Base-by-base conservation (phyloP, 2,888 invertebrate species). In the Dicycla oo region DNA sequence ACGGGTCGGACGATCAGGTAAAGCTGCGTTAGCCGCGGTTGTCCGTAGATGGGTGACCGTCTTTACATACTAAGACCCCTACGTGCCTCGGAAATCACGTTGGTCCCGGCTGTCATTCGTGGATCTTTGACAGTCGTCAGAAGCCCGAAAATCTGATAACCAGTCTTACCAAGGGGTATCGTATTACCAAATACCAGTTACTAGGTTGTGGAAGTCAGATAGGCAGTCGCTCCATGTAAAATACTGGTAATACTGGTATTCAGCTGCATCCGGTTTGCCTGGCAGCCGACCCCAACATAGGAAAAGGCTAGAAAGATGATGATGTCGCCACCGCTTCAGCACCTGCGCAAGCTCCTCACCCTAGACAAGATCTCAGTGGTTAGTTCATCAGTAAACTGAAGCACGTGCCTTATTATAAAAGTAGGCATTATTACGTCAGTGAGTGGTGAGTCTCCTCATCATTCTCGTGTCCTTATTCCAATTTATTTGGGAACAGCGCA, bases 401-500 rank as follows among this genome's bases (percentile, higher is more conserved):
- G 54, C 61, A 73, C 73, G 61, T 61, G 61, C 60, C 2, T 53
- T 49, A 70, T 57, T 56, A 71, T 45, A 38, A 38, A 56, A 70
- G 54, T 70, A 56, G 26, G 5, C 26, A 70, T 70, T 69, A 69
- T 47, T 68, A 45, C 23, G 26, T 40, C 34, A 13, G 53, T 18
- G 15, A 45, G 30, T n/a, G n/a, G n/a, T n/a, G n/a, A n/a, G n/a
- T n/a, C n/a, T n/a, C n/a, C n/a, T n/a, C n/a, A n/a, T n/a, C n/a
- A n/a, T n/a, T n/a, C n/a, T n/a, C n/a, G n/a, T n/a, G n/a, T n/a
- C n/a, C n/a, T n/a, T n/a, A n/a, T n/a, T n/a, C n/a, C n/a, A n/a
- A n/a, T n/a, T n/a, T n/a, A n/a, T n/a, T n/a, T n/a, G n/a, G n/a
- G n/a, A n/a, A n/a, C n/a, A n/a, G n/a, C n/a, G n/a, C n/a, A n/a